phyloP scores from a whole-genome alignment of 2,888 invertebrate species.

The Sclerodermus sp. region DNA sequence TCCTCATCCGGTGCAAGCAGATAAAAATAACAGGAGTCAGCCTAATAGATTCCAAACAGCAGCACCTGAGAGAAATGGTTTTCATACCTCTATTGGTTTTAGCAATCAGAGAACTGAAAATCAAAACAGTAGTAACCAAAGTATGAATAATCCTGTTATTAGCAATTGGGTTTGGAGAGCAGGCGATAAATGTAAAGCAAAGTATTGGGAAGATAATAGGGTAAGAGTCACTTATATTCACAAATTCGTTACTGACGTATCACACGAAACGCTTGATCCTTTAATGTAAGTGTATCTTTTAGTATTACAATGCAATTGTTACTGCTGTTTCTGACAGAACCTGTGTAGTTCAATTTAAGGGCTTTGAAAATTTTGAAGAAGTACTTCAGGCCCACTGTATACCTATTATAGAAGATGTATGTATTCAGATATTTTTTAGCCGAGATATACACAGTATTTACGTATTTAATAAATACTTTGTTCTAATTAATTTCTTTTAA shows the following conservation, averaged over 20 bases:
- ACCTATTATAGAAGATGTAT: constrained; percentile 61
- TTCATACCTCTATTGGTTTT: constrained; percentile 16
- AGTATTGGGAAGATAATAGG: constrained; percentile 91
- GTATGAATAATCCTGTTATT: constrained; percentile 32
- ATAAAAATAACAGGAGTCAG: constrained; percentile 41
- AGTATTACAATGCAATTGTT: constrained; percentile 84
- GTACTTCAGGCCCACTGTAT: constrained; percentile 81
- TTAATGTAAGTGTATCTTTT: constrained; percentile 34
- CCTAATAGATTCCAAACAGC: constrained; percentile 30
- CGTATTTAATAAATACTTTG: constrained; percentile 7
- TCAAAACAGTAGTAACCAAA: constrained; percentile 32
- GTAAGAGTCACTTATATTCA: constrained; percentile 58
- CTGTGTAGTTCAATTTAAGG: constrained; percentile 82
- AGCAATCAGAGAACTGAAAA: constrained; percentile 34
- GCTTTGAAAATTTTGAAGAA: constrained; percentile 89
- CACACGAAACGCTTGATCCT: constrained; percentile 4
- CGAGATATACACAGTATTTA: background rate
- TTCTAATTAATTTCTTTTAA: constrained; percentile 14
- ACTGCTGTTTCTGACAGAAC: constrained; percentile 81
- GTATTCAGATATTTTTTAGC: too few relatives aligned
- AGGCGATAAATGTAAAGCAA: constrained; percentile 84
- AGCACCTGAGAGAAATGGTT: constrained; percentile 21
- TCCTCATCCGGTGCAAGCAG: constrained; percentile 25
- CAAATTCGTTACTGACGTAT: constrained; percentile 10
- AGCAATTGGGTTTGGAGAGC: constrained; percentile 67